Evolutionary conservation across 1,140 invertebrate genomes (phyloP), one percentile per base, ranked within the genome.

Genomic region (Anagrus nilaparvatae): DNA sequence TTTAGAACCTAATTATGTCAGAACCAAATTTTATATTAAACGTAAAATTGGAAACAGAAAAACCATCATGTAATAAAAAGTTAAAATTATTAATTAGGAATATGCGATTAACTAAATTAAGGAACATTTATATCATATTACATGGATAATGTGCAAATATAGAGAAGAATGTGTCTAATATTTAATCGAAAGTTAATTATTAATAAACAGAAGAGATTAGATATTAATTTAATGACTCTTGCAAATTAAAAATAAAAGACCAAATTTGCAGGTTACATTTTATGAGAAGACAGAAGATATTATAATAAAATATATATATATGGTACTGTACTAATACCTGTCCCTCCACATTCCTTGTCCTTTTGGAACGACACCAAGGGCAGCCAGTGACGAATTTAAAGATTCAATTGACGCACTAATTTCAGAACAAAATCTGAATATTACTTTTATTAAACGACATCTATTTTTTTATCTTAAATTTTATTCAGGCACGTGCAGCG

Each of bases 261-360:
- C n/a, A n/a, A n/a, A n/a, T n/a, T n/a, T n/a, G n/a, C n/a, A n/a
- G n/a, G n/a, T n/a, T n/a, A n/a, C n/a, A n/a, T n/a, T n/a, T n/a
- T n/a, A n/a, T 36, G 24, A 12, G 29, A 36, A 10, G 37, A 40
- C 21, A 25, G 16, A 46, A 38, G 37, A 44, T 52, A 52, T 49
- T 50, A 56, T 52, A 50, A 54, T 27, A 44, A 41, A 48, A 47
- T 51, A 50, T 60, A n/a, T n/a, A n/a, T n/a, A n/a, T n/a, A n/a
- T n/a, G n/a, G n/a, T 61, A 41, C 44, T 38, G 33, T 46, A 27
- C 13, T 48, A 67, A 60, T 73, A 73, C 71, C 71, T 72, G 69
- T 73, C 70, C 67, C 70, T 67, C 69, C 67, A 72, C 71, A 72
- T 72, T 66, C 71, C 70, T 63, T 66, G 63, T 63, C 63, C 67